A percentile compares a stretch with the other conserved stretches of the same genome.
Conservation (phyloP, 2,113 vertebrate genomes). For the Oryzias woworae region DNA sequence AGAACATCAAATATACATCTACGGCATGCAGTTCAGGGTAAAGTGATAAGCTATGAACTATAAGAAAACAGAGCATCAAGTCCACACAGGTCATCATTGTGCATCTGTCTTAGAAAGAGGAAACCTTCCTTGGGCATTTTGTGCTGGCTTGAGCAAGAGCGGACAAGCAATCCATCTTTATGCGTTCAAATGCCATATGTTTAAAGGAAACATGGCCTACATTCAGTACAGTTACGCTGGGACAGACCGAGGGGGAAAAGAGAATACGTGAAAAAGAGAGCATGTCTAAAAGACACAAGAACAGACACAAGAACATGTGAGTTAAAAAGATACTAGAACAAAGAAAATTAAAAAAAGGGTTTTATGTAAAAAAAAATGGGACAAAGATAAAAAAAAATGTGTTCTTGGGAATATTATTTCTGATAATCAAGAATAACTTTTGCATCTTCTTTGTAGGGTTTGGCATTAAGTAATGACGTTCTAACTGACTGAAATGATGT, state of each 20-base stretch:
- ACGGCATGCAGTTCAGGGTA: slow-evolving; percentile 10
- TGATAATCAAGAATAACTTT: slow-evolving; percentile 71
- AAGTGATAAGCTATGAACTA: slow-evolving; percentile 4
- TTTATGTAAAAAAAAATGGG: slow-evolving; percentile 31
- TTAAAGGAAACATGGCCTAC: slow-evolving; percentile 62
- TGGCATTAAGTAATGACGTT: slow-evolving; percentile 73
- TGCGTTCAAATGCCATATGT: slow-evolving; percentile 56
- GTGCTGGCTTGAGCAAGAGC: slow-evolving; percentile 21
- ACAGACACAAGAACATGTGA: slow-evolving; percentile 42
- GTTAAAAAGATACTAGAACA: slow-evolving; percentile 27
- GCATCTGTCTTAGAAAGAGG: slow-evolving; percentile 13
- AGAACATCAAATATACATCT: slow-evolving; percentile 18
- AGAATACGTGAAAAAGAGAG: slow-evolving; percentile 36
- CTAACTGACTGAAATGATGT: slow-evolving; percentile 57
- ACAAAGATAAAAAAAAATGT: slow-evolving; percentile 64
- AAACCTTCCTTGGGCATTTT: slow-evolving; percentile 17
- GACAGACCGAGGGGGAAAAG: slow-evolving; percentile 21
- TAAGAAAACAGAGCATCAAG: not conserved
- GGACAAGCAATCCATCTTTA: slow-evolving; percentile 38
- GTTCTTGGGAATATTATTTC: slow-evolving; percentile 36
- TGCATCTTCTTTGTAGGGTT: slow-evolving; percentile 72
- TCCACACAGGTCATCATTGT: slow-evolving; percentile 27
- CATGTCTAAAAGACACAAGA: slow-evolving; percentile 24
- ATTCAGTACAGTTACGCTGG: slow-evolving; percentile 49
- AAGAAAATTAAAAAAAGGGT: slow-evolving; percentile 28